Evolutionary conservation across 2,113 vertebrate genomes (phyloP).

Genomic region (Ia io): DNA sequence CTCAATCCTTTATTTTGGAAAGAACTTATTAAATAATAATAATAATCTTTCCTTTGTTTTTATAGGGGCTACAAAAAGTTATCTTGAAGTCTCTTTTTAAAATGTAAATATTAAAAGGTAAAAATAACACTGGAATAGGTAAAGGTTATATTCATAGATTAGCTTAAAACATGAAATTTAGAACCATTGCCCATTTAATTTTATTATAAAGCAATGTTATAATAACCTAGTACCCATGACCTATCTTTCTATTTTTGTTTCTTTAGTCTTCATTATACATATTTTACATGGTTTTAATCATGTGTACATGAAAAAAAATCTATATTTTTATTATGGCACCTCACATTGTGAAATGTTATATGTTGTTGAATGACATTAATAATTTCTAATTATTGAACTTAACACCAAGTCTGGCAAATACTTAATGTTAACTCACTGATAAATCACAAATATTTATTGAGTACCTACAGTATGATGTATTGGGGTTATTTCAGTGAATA

Average conservation of each 20-base stretch:
- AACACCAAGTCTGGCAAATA: neutral
- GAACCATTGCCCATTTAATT: neutral
- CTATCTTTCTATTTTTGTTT: neutral
- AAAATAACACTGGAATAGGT: neutral
- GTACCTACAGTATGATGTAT: neutral
- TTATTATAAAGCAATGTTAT: neutral
- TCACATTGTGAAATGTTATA: neutral
- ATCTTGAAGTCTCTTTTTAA: neutral
- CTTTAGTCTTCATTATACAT: neutral
- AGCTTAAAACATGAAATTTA: neutral
- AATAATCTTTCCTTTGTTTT: neutral
- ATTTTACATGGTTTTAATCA: neutral
- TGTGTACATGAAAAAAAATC: neutral
- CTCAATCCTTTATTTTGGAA: neutral
- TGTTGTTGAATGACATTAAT: neutral
- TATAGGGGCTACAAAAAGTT: neutral
- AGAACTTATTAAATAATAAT: neutral
- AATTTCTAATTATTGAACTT: neutral
- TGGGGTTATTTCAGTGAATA: neutral
- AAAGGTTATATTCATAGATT: neutral
- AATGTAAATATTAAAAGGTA: conserved; percentile 7
- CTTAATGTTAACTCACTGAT: neutral
- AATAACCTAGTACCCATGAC: neutral
- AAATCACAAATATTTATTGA: neutral
- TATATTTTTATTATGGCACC: neutral